Evolutionary conservation across 1,140 invertebrate genomes (phyloP), one percentile per base, ranked within the genome.

Genomic region (Drosophila pseudoobscura): DNA sequence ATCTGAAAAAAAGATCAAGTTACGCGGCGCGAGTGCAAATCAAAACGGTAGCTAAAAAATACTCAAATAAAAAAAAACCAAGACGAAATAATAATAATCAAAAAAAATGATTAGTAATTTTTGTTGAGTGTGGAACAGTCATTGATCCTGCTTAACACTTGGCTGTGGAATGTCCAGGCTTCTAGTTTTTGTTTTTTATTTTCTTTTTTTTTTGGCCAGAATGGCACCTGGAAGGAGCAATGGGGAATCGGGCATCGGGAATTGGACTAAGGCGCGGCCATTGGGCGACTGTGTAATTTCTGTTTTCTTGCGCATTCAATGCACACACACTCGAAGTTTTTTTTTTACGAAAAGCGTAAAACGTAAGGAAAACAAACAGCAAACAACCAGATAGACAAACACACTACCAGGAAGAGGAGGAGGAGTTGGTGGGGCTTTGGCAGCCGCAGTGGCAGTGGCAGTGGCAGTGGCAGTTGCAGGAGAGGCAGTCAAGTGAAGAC

Each of bases 401-500:
- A 75, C 58, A 75, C 72, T 11, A 60, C n/a, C 17, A 44, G 43
- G 43, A 45, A 17, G 35, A 39, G 35, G 35, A 39, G 35, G 11
- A 4, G 11, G 35, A 13, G 35, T 1, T 39, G 31, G 31, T 9
- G 31, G 2, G 31, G 20, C 20, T 20, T 20, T 20, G 20, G 24
- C 24, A 17, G 17, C 17, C 17, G 17, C 17, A 5, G 4, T 4
- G 29, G 6, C 29, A 31, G 6, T 8, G 29, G 29, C 29, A 7
- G 29, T 4, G 31, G 43, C 54, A 56, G 54, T 17, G 22, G 2
- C 20, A 11, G 11, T 47, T 11, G 17, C 51, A 64, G 71, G 71
- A 53, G 57, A 76, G 63, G 83, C 83, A 85, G 83, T 88, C 80
- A 87, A 85, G 78, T 88, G 82, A 85, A 85, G 82, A 87, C 83